Percentiles rank a stretch among this genome's conserved stretches.
These are phyloP conservation scores for Euphysa ruthae DNA, from an alignment of 30 jellyfish, hydroid and myxozoan genomes.

Conservation along the genomic window DNA sequence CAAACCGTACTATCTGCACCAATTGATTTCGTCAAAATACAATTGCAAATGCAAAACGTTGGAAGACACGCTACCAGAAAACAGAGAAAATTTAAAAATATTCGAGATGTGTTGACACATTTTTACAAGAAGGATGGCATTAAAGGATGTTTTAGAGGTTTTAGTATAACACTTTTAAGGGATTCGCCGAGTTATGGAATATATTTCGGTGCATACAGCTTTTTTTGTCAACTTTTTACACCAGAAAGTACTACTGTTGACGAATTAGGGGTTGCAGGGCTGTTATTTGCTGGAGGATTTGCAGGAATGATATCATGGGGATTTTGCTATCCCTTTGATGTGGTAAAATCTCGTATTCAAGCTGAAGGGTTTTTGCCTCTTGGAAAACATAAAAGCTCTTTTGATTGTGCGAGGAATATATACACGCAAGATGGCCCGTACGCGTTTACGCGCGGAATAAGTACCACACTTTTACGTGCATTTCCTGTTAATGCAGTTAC, in stretches of 20 bases:
- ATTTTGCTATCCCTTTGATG: constrained; percentile 67
- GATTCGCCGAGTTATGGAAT: constrained; percentile 81
- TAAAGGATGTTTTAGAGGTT: constrained; percentile 56
- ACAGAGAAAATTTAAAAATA: constrained; percentile 16
- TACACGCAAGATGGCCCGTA: constrained; percentile 42
- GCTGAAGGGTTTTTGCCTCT: constrained; percentile 64
- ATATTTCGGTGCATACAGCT: constrained; percentile 44
- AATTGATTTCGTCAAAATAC: constrained; percentile 63
- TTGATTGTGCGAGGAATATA: constrained; percentile 36
- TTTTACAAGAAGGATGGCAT: constrained; percentile 42
- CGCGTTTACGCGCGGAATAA: constrained; percentile 63
- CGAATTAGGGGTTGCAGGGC: constrained; percentile 3
- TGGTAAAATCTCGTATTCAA: constrained; percentile 61
- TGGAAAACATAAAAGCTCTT: constrained; percentile 18
- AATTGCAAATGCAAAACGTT: constrained; percentile 69
- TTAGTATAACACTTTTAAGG: constrained; percentile 47
- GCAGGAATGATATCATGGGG: constrained; percentile 75
- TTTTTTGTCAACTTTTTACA: constrained; percentile 31
- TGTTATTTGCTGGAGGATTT: constrained; percentile 73
- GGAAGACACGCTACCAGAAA: constrained; percentile 18
- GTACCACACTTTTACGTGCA: constrained; percentile 64
- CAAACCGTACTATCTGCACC: constrained; percentile 59
- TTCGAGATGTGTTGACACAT: constrained; percentile 47
- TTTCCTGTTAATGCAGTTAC: constrained; percentile 88
- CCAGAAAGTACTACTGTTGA: background rate